Percentiles rank a stretch among this genome's conserved stretches.
Conservation (phyloP, 2,888 invertebrate species). For the Meliscaeva auricollis region DNA sequence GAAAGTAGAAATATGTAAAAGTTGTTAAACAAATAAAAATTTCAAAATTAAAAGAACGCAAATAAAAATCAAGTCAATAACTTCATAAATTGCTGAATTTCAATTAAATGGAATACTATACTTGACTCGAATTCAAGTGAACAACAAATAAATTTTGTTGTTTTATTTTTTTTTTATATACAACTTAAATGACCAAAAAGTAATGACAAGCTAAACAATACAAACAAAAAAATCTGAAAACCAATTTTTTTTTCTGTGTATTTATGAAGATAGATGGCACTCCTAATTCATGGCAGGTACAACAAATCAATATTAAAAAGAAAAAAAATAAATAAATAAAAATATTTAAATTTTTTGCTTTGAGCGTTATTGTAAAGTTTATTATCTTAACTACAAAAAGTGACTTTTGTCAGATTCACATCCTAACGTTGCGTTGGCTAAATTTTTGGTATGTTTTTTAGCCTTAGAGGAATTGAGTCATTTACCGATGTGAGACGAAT, state of each 20-base stretch:
- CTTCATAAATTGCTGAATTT: constrained; percentile 27
- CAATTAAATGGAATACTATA: background rate
- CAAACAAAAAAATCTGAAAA: background rate
- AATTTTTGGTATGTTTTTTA: background rate
- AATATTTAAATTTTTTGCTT: constrained; percentile 25
- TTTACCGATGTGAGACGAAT: constrained; percentile 10
- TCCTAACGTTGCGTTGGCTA: background rate
- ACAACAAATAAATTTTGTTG: constrained; percentile 17
- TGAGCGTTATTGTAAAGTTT: constrained; percentile 6
- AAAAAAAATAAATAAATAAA: background rate
- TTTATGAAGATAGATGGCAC: constrained; percentile 21
- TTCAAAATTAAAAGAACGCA: background rate
- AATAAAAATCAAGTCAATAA: constrained; percentile 43
- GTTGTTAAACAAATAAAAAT: constrained; percentile 2
- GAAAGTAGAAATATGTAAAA: too few relatives aligned
- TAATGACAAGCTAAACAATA: background rate
- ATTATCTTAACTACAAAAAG: background rate
- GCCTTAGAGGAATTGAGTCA: background rate
- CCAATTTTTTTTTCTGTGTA: background rate
- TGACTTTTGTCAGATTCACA: background rate
- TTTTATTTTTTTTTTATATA: background rate
- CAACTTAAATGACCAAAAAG: background rate
- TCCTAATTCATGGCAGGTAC: constrained; percentile 41
- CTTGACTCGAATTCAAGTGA: constrained; percentile 15
- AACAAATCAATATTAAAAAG: constrained; percentile 12